Evolutionary conservation across 2,113 vertebrate species (phyloP).

Genomic region (Amblyopsis rosae): DNA sequence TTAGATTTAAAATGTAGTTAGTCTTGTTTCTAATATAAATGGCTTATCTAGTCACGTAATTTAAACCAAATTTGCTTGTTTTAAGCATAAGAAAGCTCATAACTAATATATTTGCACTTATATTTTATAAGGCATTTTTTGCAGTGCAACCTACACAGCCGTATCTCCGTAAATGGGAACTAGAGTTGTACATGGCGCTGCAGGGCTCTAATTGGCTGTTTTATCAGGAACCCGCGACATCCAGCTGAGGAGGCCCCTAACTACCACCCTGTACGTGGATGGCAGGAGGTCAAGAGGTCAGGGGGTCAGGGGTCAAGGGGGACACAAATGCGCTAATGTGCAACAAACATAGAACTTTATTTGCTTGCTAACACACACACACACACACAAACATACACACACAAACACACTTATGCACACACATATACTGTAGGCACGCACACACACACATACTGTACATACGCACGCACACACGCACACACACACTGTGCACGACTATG

Average conservation of each 20-base stretch:
- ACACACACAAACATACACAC: background rate
- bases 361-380: background rate
- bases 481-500: background rate
- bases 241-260: constrained; percentile 17
- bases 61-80: too few relatives aligned
- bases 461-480: constrained; percentile 5
- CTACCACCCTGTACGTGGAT: constrained; percentile 3
- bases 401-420: background rate
- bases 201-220: constrained; percentile 62
- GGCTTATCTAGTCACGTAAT: too few relatives aligned
- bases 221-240: constrained; percentile 56
- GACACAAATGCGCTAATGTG: too few relatives aligned
- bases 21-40: too few relatives aligned
- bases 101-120: too few relatives aligned
- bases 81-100: too few relatives aligned
- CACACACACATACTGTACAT: constrained; percentile 11
- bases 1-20: too few relatives aligned
- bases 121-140: too few relatives aligned
- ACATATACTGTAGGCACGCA: constrained; percentile 6
- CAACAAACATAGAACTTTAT: too few relatives aligned
- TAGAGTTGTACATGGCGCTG: constrained; percentile 12
- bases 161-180: too few relatives aligned
- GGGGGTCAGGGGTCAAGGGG: too few relatives aligned
- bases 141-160: too few relatives aligned
- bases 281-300: constrained; percentile 7